A percentile compares a stretch with the other conserved stretches of the same genome.
Evolutionary conservation across 2,113 vertebrate species (phyloP).

Genomic region (Dendropsophus ebraccatus): DNA sequence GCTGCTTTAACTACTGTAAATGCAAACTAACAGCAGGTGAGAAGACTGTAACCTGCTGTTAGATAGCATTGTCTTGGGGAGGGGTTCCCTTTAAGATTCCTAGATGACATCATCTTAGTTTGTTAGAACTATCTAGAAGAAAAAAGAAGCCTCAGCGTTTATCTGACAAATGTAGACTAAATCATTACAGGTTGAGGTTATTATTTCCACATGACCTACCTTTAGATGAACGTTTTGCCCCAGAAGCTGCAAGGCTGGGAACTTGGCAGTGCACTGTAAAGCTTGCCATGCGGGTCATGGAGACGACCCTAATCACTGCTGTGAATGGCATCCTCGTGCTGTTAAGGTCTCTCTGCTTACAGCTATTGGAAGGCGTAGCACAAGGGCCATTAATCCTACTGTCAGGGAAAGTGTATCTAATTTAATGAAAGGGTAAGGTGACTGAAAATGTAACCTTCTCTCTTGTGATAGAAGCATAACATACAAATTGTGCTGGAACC

Average conservation of each 20-base stretch:
- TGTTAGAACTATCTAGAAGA: not conserved
- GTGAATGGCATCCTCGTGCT: slow-evolving; percentile 23
- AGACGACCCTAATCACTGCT: slow-evolving; percentile 57
- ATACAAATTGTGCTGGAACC: slow-evolving; percentile 31
- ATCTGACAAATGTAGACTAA: slow-evolving; percentile 18
- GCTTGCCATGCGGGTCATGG: slow-evolving; percentile 52
- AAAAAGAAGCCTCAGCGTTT: not conserved
- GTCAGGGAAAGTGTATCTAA: slow-evolving; percentile 52
- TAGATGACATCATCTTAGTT: not conserved
- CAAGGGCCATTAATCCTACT: slow-evolving; percentile 24
- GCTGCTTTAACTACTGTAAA: too few relatives aligned
- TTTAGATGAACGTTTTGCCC: slow-evolving; percentile 59
- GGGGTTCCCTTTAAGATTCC: too few relatives aligned
- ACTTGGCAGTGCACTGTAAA: slow-evolving; percentile 38
- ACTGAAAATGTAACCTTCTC: slow-evolving; percentile 35
- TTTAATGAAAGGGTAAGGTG: slow-evolving; percentile 53
- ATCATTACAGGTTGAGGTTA: slow-evolving; percentile 37
- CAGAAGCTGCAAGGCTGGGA: slow-evolving; percentile 56
- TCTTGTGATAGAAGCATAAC: slow-evolving; percentile 33
- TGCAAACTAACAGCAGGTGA: too few relatives aligned
- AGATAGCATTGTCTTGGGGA: too few relatives aligned
- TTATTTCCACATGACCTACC: slow-evolving; percentile 59
- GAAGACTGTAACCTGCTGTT: too few relatives aligned
- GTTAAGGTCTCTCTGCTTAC: slow-evolving; percentile 2
- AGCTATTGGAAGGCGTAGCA: not conserved